Evolutionary conservation across 2,113 vertebrate genomes (phyloP).

Genomic region (Scomber japonicus): DNA sequence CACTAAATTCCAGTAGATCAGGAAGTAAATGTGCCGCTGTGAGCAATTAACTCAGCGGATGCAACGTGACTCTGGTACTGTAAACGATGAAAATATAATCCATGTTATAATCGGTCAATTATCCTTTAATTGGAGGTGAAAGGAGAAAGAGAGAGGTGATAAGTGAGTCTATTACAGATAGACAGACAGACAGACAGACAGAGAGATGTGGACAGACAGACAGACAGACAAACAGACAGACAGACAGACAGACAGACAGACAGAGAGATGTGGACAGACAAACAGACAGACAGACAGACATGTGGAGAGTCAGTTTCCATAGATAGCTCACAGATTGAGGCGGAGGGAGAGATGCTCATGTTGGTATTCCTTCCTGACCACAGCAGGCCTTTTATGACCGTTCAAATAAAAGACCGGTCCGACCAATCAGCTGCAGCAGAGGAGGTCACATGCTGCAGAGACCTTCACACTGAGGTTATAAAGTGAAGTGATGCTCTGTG

Average conservation of each 20-base stretch:
- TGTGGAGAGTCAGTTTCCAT: conserved; percentile 23
- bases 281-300: neutral
- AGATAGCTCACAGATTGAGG: conserved; percentile 28
- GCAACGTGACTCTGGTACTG: too few species aligned
- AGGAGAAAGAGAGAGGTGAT: neutral
- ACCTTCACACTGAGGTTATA: conserved; percentile 66
- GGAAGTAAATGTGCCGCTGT: too few species aligned
- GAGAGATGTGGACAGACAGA: neutral
- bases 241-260: neutral
- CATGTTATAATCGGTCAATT: neutral
- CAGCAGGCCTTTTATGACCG: conserved; percentile 63
- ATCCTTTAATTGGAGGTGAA: neutral
- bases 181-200: neutral
- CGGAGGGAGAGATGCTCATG: conserved; percentile 4
- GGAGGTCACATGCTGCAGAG: conserved; percentile 42
- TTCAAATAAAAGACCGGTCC: neutral
- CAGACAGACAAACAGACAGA: neutral
- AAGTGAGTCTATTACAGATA: neutral
- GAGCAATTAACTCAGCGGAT: too few species aligned
- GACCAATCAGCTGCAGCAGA: conserved; percentile 41
- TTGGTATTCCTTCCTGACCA: conserved; percentile 28
- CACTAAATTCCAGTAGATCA: too few species aligned
- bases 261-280: neutral
- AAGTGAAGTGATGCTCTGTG: conserved; percentile 53
- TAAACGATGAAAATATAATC: neutral